Base-by-base conservation (phyloP, 2,113 vertebrate species). In the Apodemus sylvaticus region DNA sequence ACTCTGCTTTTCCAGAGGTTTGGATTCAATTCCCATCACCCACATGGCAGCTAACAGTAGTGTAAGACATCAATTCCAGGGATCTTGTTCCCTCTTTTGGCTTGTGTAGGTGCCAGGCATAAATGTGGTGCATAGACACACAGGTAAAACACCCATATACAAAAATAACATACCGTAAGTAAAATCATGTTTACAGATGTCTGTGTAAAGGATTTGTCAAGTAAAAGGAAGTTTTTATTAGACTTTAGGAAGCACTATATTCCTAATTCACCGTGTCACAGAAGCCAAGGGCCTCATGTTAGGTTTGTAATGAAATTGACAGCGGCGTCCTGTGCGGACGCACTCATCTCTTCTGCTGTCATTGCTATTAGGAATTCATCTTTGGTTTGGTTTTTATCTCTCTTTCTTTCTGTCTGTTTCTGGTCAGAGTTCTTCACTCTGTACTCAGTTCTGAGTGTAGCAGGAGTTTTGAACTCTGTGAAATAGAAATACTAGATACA, bases 141-240 rank as follows among this genome's bases (percentile, higher is more conserved):
- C n/a, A 79, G 48, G 48, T 16, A 79, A 78, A 79, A 58, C 1
- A 7, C 51, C 34, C 53, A 24, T 58, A n/a, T 58, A 58, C n/a
- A 42, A 83, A 83, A 83, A 42, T 60, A 62, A 83, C 81, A 48
- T 26, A 86, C 36, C 5, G n/a, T 24, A 94, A 83, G 74, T 94
- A 89, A 93, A 91, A 68, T 86, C 48, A 85, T 16, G 4, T 96
- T 88, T 93, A 31, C 73, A 42, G 19, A 76, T 95, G 66, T 53
- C 73, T 48, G 66, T 36, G 39, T 89, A 91, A 95, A 45, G 48
- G 90, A 71, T 86, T 90, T 85, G 76, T 7, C 53, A 94, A 92
- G 31, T 94, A 42, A 87, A 86, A 90, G 42, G 11, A 89, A 86
- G 12, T 90, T 73, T 68, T 70, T 78, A 36, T 86, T 77, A 82